These are phyloP conservation scores for Smithornis capensis DNA, from an alignment of 2,113 vertebrate genomes.

Conservation along the genomic window DNA sequence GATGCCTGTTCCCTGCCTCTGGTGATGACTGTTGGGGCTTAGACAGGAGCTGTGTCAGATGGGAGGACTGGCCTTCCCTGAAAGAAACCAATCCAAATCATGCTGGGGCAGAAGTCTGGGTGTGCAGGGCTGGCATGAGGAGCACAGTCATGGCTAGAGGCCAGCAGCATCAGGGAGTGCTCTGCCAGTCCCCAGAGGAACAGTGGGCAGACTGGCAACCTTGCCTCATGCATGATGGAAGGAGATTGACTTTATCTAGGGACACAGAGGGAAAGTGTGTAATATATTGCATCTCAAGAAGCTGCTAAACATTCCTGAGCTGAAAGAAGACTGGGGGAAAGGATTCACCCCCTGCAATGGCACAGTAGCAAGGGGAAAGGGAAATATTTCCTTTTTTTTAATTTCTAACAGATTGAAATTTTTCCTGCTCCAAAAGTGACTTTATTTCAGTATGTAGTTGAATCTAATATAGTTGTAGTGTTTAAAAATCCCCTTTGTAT, in stretches of 20 bases:
- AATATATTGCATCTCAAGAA: not conserved
- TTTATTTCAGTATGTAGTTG: not conserved
- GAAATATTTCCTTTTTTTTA: not conserved
- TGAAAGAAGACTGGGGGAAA: not conserved
- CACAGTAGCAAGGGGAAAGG: not conserved
- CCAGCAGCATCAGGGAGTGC: fast-evolving
- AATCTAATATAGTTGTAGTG: not conserved
- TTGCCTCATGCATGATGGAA: not conserved
- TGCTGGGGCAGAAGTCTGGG: no score
- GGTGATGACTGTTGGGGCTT: not conserved
- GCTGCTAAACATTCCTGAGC: not conserved
- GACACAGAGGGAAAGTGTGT: not conserved
- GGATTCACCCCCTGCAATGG: not conserved
- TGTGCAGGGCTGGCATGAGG: not conserved
- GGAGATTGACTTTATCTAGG: not conserved
- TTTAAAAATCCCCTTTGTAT: not conserved
- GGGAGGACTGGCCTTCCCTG: not conserved
- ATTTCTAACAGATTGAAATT: not conserved
- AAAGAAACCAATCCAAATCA: fast-evolving
- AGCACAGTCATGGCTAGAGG: fast-evolving
- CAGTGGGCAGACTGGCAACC: not conserved
- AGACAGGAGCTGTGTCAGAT: fast-evolving
- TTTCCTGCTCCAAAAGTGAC: not conserved
- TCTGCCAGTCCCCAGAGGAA: not conserved
- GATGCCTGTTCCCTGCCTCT: not conserved